A percentile compares a stretch with the other conserved stretches of the same genome.
Conservation (phyloP, 2,113 vertebrate species). For the Perca fluviatilis region DNA sequence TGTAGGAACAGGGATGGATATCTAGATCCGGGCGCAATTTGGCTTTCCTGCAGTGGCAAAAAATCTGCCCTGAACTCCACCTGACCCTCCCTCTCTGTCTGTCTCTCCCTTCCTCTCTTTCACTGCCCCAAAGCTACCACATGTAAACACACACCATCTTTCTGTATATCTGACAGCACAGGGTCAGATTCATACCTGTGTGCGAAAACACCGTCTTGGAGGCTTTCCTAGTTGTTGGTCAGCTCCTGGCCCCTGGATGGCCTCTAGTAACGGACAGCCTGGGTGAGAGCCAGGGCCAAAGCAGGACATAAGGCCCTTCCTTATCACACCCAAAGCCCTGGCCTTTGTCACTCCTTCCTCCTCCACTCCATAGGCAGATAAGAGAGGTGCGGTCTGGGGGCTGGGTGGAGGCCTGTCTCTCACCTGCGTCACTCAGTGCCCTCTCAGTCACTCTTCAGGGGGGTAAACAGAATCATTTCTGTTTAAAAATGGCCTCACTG, state of each 20-base stretch:
- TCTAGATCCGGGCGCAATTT: conserved; percentile 92
- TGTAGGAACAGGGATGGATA: conserved; percentile 71
- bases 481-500: conserved; percentile 59
- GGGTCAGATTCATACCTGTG: conserved; percentile 64
- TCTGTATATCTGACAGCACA: conserved; percentile 45
- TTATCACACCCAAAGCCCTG: conserved; percentile 79
- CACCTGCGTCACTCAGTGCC: conserved; percentile 90
- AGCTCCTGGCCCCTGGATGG: conserved; percentile 63
- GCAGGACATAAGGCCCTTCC: conserved; percentile 74
- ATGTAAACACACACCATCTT: conserved; percentile 51
- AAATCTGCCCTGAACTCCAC: conserved; percentile 93
- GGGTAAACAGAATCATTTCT: conserved; percentile 68
- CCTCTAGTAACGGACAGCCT: conserved; percentile 49
- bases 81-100: conserved; percentile 87
- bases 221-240: conserved; percentile 44
- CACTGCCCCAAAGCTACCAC: conserved; percentile 44
- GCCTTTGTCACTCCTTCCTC: conserved; percentile 79
- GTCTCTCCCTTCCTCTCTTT: conserved; percentile 59
- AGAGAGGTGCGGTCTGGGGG: conserved; percentile 72
- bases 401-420: conserved; percentile 77
- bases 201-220: conserved; percentile 49
- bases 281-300: conserved; percentile 51
- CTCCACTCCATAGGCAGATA: conserved; percentile 75
- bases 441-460: conserved; percentile 68
- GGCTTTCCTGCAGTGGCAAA: conserved; percentile 88